Conservation (phyloP, 2,888 invertebrate genomes). For the Chymomyza amoena region DNA sequence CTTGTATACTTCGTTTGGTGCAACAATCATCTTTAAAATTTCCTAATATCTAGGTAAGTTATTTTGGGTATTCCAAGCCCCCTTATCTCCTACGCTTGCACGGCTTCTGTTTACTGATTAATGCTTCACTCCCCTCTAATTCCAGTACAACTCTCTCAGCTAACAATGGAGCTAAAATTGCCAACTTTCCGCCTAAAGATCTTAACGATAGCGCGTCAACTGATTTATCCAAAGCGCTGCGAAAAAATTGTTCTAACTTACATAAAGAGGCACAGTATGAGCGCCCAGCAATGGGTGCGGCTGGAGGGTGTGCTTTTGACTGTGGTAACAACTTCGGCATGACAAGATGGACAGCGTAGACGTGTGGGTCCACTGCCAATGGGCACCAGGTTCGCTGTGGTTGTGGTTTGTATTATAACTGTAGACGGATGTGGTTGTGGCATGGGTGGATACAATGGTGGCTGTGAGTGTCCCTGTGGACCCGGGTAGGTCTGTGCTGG, state of each 20-base stretch:
- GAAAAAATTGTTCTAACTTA: constrained; percentile 53
- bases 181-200: neutral
- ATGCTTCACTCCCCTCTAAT: neutral
- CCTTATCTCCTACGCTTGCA: too few relatives aligned
- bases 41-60: too few relatives aligned
- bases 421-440: constrained; percentile 54
- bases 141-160: neutral
- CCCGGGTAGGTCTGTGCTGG: constrained; percentile 75
- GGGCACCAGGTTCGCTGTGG: constrained; percentile 55
- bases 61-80: too few relatives aligned
- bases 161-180: neutral
- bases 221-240: neutral
- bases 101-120: neutral
- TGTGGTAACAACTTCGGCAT: constrained; percentile 78
- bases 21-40: too few relatives aligned
- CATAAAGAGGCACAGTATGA: constrained; percentile 72
- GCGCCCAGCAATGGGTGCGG: constrained; percentile 75
- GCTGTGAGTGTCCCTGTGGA: constrained; percentile 60
- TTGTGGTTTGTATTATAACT: constrained; percentile 72
- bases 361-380: constrained; percentile 65
- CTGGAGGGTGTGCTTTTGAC: constrained; percentile 74
- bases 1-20: too few relatives aligned
- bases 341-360: constrained; percentile 80
- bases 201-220: too few relatives aligned
- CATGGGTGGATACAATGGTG: constrained; percentile 53